Evolutionary conservation across 1,140 invertebrate genomes (phyloP).

Genomic region (Pseudomyrmex sp.): DNA sequence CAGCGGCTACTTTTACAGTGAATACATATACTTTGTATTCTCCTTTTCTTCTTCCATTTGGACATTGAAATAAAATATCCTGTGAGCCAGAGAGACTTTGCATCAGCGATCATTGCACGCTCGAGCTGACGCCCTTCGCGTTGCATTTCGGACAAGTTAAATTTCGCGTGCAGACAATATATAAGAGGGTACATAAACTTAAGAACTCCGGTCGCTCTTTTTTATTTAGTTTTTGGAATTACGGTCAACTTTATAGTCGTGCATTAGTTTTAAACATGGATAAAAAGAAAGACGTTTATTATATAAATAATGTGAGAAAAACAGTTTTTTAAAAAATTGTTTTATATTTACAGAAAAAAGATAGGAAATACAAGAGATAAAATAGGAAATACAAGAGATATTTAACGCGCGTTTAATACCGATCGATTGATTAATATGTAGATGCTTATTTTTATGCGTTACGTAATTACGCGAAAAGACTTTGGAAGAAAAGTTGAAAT

Average conservation of each 20-base stretch:
- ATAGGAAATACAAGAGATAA: neutral
- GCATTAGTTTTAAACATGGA: slow-evolving; percentile 44
- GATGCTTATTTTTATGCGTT: slow-evolving; percentile 10
- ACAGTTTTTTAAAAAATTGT: neutral
- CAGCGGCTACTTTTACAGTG: neutral
- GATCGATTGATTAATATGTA: neutral
- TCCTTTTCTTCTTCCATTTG: slow-evolving; percentile 17
- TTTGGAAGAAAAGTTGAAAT: neutral
- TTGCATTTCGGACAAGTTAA: slow-evolving; percentile 60
- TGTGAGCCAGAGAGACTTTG: slow-evolving; percentile 57
- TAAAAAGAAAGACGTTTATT: neutral
- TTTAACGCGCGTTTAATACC: neutral
- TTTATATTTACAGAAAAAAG: neutral
- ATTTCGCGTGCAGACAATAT: slow-evolving; percentile 63
- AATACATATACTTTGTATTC: slow-evolving; percentile 38
- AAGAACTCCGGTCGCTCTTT: slow-evolving; percentile 37
- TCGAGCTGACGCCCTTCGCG: slow-evolving; percentile 38
- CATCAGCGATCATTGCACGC: slow-evolving; percentile 68
- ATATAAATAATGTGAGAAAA: neutral
- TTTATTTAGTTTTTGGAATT: slow-evolving; percentile 49
- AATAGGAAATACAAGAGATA: neutral
- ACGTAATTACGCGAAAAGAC: slow-evolving; percentile 12
- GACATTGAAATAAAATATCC: slow-evolving; percentile 67
- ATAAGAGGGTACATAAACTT: slow-evolving; percentile 65
- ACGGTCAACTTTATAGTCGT: slow-evolving; percentile 49